phyloP scores from a whole-genome alignment of 2,797 vertebrate species.

The Oryzias dopingdopingensis region DNA sequence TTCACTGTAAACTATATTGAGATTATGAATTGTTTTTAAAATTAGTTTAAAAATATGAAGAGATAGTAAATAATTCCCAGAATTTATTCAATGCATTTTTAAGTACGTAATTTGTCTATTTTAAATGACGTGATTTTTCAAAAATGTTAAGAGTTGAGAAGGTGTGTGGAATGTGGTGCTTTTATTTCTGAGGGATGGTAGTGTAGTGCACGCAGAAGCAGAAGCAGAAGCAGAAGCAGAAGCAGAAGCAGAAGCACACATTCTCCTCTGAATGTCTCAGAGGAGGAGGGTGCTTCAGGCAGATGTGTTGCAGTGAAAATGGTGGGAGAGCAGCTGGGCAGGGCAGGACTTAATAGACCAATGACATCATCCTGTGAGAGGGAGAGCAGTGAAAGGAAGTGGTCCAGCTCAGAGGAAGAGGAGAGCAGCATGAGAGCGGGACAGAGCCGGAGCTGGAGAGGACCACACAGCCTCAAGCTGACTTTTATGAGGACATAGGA shows the following conservation, averaged over 20 bases:
- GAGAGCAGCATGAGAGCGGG: conserved; percentile 66
- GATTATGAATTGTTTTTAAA: background rate
- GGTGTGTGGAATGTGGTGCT: background rate
- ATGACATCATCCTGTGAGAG: conserved; percentile 85
- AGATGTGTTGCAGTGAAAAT: conserved; percentile 78
- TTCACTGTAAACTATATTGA: background rate
- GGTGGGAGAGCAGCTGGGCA: conserved; percentile 75
- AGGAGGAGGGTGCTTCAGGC: conserved; percentile 45
- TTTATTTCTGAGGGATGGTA: background rate
- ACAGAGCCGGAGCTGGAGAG: conserved; percentile 63
- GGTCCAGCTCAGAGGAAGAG: conserved; percentile 64
- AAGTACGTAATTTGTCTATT: too few relatives aligned
- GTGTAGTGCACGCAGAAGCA: conserved; percentile 1
- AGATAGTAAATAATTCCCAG: too few relatives aligned
- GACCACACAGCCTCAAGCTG: conserved; percentile 57
- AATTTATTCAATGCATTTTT: too few relatives aligned
- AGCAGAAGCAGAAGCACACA: background rate
- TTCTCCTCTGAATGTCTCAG: conserved; percentile 8
- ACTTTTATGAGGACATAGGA: conserved; percentile 62
- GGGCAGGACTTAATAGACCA: conserved; percentile 79
- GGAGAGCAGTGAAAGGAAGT: conserved; percentile 61
- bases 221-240: background rate
- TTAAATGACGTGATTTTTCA: too few relatives aligned
- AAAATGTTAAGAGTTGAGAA: too few relatives aligned
- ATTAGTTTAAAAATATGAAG: background rate